These are phyloP conservation scores for Hydropotes inermis DNA, from an alignment of 2,113 vertebrate species.

Conservation along the genomic window DNA sequence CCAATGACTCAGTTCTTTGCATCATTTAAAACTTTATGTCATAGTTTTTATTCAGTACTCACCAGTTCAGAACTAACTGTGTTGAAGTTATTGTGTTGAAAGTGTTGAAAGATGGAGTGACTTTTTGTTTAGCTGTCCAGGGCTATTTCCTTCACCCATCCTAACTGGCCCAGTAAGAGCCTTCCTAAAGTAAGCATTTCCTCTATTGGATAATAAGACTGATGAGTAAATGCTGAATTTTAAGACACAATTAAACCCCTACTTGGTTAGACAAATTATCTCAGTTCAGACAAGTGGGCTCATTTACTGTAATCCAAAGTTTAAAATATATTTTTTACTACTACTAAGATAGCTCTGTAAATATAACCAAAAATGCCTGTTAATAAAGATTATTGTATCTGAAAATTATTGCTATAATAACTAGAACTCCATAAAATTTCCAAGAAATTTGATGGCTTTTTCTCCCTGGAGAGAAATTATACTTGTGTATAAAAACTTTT, in stretches of 20 bases:
- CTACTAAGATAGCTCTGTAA: conserved; percentile 35
- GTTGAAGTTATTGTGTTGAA: too few relatives aligned
- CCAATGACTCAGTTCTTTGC: not conserved
- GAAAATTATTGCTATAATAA: conserved; percentile 66
- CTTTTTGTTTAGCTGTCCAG: not conserved
- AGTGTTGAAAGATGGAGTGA: not conserved
- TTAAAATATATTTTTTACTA: conserved; percentile 56
- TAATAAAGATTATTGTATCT: conserved; percentile 51
- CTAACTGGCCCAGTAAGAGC: not conserved
- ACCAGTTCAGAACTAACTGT: not conserved
- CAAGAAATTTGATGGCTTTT: conserved; percentile 47
- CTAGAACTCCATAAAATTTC: conserved; percentile 58
- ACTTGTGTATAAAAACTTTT: conserved; percentile 35
- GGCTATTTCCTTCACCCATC: not conserved
- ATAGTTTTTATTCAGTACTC: not conserved
- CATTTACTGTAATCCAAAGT: conserved; percentile 30
- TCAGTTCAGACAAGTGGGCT: not conserved
- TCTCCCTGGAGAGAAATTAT: conserved; percentile 55
- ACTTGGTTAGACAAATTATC: not conserved
- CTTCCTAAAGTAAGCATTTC: not conserved
- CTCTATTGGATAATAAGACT: not conserved
- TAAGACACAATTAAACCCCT: not conserved
- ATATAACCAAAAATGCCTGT: conserved; percentile 28
- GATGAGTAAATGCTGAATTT: not conserved
- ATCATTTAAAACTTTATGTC: not conserved